phyloP scores from a whole-genome alignment of 2,888 invertebrate genomes.

The Agapetus fuscipes region DNA sequence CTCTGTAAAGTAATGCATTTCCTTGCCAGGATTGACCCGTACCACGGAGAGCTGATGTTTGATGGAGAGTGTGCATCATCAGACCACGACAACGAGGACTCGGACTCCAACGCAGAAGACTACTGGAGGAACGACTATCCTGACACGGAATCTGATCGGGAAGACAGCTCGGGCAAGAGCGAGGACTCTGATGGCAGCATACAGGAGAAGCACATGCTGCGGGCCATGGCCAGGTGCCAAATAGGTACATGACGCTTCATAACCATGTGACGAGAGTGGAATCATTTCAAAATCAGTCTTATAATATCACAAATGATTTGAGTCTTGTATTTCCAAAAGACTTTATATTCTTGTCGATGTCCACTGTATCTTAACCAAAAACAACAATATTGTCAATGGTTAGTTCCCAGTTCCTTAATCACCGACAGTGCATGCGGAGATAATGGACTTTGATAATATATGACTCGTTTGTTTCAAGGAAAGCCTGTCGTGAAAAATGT shows the following conservation, averaged over 20 bases:
- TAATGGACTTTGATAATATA: no score
- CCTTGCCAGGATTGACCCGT: slow-evolving; percentile 40
- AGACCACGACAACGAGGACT: slow-evolving; percentile 45
- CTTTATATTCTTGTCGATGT: no score
- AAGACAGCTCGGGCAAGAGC: no score
- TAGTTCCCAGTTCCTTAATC: no score
- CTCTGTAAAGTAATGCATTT: no score
- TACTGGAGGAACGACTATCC: slow-evolving; percentile 74
- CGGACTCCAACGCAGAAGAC: slow-evolving; percentile 71
- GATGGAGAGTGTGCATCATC: slow-evolving; percentile 29
- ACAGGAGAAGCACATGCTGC: slow-evolving; percentile 51
- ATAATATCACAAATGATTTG: no score
- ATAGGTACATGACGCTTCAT: not conserved
- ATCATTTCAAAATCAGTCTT: slow-evolving; percentile 1
- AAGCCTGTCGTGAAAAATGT: no score
- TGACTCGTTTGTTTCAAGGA: no score
- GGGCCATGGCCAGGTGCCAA: slow-evolving; percentile 41
- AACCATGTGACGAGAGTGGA: not conserved
- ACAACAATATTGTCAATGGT: no score
- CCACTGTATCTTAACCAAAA: no score
- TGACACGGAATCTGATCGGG: slow-evolving; percentile 51
- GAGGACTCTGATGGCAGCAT: slow-evolving; percentile 37
- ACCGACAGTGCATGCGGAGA: no score
- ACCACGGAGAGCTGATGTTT: slow-evolving; percentile 33
- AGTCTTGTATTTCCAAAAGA: no score